Base-by-base conservation (phyloP, 2,113 vertebrate species). In the Pteropus alecto region DNA sequence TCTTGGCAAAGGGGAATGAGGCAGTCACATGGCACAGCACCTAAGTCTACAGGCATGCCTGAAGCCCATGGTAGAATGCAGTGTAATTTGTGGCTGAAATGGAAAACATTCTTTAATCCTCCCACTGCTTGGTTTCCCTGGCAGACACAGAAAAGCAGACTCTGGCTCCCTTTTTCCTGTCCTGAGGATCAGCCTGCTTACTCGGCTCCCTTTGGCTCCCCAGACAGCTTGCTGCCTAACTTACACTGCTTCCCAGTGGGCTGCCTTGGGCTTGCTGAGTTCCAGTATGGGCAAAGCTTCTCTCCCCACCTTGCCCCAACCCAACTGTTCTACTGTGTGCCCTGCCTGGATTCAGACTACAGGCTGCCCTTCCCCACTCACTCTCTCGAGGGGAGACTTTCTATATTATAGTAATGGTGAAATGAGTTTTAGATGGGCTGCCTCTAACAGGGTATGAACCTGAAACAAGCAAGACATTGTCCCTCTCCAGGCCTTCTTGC, bases 21-120 rank as follows among this genome's bases (percentile, higher is more conserved):
- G 21, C 54, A 87, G 87, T 96, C 87, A 93, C 1, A 0, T 84
- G 92, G 87, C 61, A n/a, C 3, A 38, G 79, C 87, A 96, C 95
- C 90, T 86, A 97, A 58, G 56, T 81, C 82, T 35, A 22, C 33
- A 96, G 94, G 94, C 83, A 77, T 28, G 78, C 77, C 84, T 38
- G 61, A 54, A 87, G 70, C 70, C 89, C 68, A 84, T 78, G 43
- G 60, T 46, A 61, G 24, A 92, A 78, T 11, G 38, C 51, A 92
- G 76, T 96, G 18, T 96, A 90, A 96, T 96, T 96, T 96, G 96
- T 92, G 96, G 97, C 90, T 95, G 58, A 83, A 73, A 73, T 95
- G 97, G 94, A 98, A 96, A 97, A 89, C 58, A 86, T 95, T 93
- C 86, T 95, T 87, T 84, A 65, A 83, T 95, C 79, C 76, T 78